Conservation (phyloP, 1,140 invertebrate genomes). For the Drosophila suzukii region DNA sequence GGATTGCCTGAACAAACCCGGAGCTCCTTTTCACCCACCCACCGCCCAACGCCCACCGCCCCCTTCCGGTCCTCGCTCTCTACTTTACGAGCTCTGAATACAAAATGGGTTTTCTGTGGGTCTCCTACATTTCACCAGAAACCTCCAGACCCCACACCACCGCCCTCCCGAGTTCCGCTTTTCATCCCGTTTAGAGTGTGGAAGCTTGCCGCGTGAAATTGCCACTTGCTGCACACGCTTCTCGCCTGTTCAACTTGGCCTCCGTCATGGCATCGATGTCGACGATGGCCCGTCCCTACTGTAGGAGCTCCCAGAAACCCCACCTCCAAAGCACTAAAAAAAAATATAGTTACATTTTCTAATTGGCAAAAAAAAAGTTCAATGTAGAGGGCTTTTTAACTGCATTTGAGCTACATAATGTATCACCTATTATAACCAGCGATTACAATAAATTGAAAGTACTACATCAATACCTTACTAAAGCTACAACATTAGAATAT, state of each 20-base stretch:
- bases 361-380: background rate
- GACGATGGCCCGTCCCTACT: slow-evolving; percentile 29
- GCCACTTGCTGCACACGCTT: slow-evolving; percentile 78
- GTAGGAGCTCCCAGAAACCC: slow-evolving; percentile 12
- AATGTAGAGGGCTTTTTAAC: too few species aligned
- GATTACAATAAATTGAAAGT: too few species aligned
- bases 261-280: slow-evolving; percentile 71
- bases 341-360: background rate
- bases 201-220: slow-evolving; percentile 74
- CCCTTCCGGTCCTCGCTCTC: slow-evolving; percentile 46
- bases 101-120: slow-evolving; percentile 72
- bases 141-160: background rate
- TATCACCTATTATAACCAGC: too few species aligned
- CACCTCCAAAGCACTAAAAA: background rate
- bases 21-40: background rate
- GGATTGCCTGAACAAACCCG: slow-evolving; percentile 48
- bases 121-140: background rate
- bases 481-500: too few species aligned
- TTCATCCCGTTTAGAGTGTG: slow-evolving; percentile 8
- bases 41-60: background rate
- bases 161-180: background rate
- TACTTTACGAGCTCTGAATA: slow-evolving; percentile 81
- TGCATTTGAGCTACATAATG: too few species aligned
- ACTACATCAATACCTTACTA: too few species aligned
- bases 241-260: slow-evolving; percentile 81